Conservation (phyloP, 1,140 invertebrate species). For the Drosophila quadrilineata region DNA sequence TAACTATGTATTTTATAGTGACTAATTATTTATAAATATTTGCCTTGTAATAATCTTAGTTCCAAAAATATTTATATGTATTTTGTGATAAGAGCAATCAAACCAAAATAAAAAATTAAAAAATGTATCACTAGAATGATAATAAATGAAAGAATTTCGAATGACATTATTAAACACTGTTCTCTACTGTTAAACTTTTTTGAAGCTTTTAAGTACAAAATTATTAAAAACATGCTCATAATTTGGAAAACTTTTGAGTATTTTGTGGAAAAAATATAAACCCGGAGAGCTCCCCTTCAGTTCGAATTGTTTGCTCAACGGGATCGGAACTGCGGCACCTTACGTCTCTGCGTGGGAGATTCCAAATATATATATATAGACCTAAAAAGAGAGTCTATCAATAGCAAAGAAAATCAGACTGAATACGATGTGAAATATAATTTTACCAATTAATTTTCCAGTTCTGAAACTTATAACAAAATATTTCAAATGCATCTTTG, state of each 20-base stretch:
- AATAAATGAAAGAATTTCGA: too few relatives aligned
- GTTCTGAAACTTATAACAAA: neutral
- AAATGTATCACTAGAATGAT: slow-evolving; percentile 10
- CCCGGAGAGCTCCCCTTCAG: slow-evolving; percentile 24
- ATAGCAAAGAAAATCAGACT: neutral
- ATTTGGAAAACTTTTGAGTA: slow-evolving; percentile 64
- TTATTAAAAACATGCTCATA: slow-evolving; percentile 14
- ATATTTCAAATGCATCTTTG: slow-evolving; percentile 38
- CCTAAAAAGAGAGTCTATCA: slow-evolving; percentile 20
- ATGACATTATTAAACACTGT: slow-evolving; percentile 1
- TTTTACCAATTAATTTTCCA: neutral
- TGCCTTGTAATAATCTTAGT: slow-evolving; percentile 56
- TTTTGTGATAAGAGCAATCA: slow-evolving; percentile 73
- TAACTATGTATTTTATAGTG: slow-evolving; percentile 52
- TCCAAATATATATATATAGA: slow-evolving; percentile 51
- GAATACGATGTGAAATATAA: slow-evolving; percentile 6
- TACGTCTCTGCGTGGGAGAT: slow-evolving; percentile 17
- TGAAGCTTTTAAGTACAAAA: slow-evolving; percentile 47
- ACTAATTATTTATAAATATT: slow-evolving; percentile 61
- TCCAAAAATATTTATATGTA: slow-evolving; percentile 59
- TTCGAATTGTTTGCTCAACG: slow-evolving; percentile 38
- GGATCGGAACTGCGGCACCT: slow-evolving; percentile 15
- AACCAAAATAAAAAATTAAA: slow-evolving; percentile 37
- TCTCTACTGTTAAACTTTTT: slow-evolving; percentile 27
- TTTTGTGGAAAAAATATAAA: slow-evolving; percentile 24